phyloP scores from a whole-genome alignment of 2,797 vertebrate genomes.

The Thunnus albacares region DNA sequence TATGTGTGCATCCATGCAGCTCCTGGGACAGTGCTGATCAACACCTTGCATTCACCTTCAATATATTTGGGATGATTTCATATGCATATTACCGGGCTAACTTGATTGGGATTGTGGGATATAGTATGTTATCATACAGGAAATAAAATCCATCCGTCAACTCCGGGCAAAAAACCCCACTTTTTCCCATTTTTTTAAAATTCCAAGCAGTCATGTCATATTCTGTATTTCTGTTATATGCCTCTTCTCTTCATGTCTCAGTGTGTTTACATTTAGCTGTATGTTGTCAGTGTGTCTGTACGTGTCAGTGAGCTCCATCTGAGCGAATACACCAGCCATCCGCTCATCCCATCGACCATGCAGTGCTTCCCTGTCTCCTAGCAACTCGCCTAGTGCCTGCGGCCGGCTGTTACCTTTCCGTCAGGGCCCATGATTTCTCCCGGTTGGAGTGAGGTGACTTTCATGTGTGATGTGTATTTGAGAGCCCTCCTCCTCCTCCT shows the following conservation, averaged over 20 bases:
- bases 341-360: constrained; percentile 61
- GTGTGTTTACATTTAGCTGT: constrained; percentile 56
- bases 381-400: constrained; percentile 78
- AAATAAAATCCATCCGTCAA: constrained; percentile 1
- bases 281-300: constrained; percentile 66
- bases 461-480: constrained; percentile 80
- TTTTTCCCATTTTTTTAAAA: not conserved
- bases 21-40: constrained; percentile 37
- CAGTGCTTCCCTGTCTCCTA: constrained; percentile 79
- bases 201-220: constrained; percentile 15
- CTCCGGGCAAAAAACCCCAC: not conserved
- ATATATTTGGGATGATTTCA: constrained; percentile 2
- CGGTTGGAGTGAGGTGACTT: constrained; percentile 80
- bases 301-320: constrained; percentile 70
- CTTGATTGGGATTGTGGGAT: not conserved
- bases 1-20: constrained; percentile 59
- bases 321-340: constrained; percentile 65
- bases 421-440: constrained; percentile 77
- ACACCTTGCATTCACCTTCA: constrained; percentile 33
- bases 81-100: not conserved
- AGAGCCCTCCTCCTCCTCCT: constrained; percentile 57
- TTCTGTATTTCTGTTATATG: constrained; percentile 24
- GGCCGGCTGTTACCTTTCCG: constrained; percentile 82
- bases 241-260: constrained; percentile 35
- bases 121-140: not conserved